Base-by-base conservation (phyloP, 1,140 invertebrate genomes). In the Palaemon carinicauda region DNA sequence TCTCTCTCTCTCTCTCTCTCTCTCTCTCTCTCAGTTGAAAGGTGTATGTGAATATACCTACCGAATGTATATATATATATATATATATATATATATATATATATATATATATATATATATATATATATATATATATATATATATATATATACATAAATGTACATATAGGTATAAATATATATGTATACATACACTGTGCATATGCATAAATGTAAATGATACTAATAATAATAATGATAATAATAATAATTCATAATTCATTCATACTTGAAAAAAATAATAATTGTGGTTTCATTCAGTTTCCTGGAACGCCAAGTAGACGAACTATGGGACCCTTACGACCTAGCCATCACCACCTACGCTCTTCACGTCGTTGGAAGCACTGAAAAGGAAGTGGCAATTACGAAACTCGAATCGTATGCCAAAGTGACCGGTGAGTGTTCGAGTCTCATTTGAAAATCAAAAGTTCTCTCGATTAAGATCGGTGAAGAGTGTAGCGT, bases 321-420 rank as follows among this genome's bases (percentile, higher is more conserved):
- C 12, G 65, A 87, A 17, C 54, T 92, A 52, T 88, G 75, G 17
- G 92, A 93, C 89, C 91, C 93, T 3, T 93, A 93, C 87, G 91
- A 92, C 52, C 82, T 93, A 17, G 91, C 93, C 7, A 92, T 94
- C 73, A 91, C 91, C 15, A 90, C 92, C 0, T 93, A 93, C 89
- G 92, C 93, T 24, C 89, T 94, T 17, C 90, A 91, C 0, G 73
- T 92, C 21, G 89, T 90, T n/a, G 91, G 91, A 31, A 92, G 92
- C 88, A 80, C 89, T 3, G 91, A 92, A 50, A 91, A 91, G 77
- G 92, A 93, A 69, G 77, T 90, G 9, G 92, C 92, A 0, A 92
- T 92, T 78, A 87, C 89, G 21, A 89, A 85, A 54, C 88, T 93
- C 14, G 60, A 77, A 52, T n/a, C 56, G 12, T n/a, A 71, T 14